A percentile compares a stretch with the other conserved stretches of the same genome.
These are phyloP conservation scores for Thelaira solivaga DNA, from an alignment of 2,888 invertebrate species.

Conservation along the genomic window DNA sequence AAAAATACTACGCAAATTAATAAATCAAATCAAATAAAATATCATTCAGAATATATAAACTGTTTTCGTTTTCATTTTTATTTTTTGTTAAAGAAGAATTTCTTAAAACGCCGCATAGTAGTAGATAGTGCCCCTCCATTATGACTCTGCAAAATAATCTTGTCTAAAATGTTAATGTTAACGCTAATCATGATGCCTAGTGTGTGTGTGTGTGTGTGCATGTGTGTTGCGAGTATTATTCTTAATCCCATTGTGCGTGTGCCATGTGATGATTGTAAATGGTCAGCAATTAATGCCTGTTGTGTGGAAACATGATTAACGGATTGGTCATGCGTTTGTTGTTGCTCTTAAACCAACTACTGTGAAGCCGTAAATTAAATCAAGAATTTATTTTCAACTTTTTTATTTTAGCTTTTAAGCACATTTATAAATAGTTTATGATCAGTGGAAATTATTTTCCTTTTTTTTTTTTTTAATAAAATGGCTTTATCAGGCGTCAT, in stretches of 20 bases:
- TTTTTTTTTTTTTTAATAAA: background rate
- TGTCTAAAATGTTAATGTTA: background rate
- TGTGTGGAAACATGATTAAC: conserved; percentile 51
- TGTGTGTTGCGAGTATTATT: background rate
- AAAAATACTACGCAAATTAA: no score
- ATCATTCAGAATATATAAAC: no score
- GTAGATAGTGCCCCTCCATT: no score
- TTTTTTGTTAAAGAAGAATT: no score
- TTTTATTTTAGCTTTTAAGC: no score
- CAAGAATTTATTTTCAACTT: background rate
- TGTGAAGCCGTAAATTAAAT: conserved; percentile 5
- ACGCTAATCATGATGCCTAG: background rate
- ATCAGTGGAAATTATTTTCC: no score
- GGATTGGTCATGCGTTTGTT: conserved; percentile 39
- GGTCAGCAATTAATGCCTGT: conserved; percentile 56
- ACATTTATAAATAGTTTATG: no score
- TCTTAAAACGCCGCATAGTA: no score
- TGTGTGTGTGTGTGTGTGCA: background rate
- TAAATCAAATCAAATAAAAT: no score
- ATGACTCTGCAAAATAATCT: background rate
- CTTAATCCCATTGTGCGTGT: conserved; percentile 23
- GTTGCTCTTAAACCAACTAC: conserved; percentile 22
- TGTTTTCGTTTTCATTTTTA: no score
- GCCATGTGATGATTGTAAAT: conserved; percentile 49
- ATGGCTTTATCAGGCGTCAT: no score